Percentiles rank a stretch among this genome's conserved stretches.
Evolutionary conservation across 2,888 invertebrate genomes (phyloP).

Genomic region (Ferdinandea cuprea): DNA sequence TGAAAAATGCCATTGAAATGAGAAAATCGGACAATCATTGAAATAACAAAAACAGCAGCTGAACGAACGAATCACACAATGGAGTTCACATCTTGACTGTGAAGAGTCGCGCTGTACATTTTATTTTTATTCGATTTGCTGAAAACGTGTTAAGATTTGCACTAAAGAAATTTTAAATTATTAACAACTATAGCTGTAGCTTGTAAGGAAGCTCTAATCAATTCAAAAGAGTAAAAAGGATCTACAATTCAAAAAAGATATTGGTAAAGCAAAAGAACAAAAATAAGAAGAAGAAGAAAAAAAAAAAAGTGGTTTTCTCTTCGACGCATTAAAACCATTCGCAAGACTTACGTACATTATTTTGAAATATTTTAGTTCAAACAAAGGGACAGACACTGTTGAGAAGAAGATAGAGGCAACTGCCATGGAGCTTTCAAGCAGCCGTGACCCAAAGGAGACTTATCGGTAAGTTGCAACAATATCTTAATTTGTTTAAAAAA

Average conservation of each 20-base stretch:
- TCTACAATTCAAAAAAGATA: neutral
- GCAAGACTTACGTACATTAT: conserved; percentile 5
- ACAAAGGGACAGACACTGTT: conserved; percentile 18
- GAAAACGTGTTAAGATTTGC: conserved; percentile 40
- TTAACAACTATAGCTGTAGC: too few relatives aligned
- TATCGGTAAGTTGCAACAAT: conserved; percentile 56
- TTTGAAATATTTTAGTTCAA: conserved; percentile 41
- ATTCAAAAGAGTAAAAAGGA: too few relatives aligned
- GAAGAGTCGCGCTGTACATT: conserved; percentile 17
- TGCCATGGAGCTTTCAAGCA: conserved; percentile 65
- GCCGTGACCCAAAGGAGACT: conserved; percentile 68
- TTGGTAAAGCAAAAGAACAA: conserved; percentile 1
- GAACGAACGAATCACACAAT: conserved; percentile 59
- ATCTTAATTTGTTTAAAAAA: conserved; percentile 2
- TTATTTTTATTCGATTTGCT: conserved; percentile 2
- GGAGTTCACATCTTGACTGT: conserved; percentile 67
- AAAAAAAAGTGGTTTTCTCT: conserved; percentile 15
- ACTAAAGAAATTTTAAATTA: too few relatives aligned
- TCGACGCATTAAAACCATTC: neutral
- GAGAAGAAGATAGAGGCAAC: conserved; percentile 3
- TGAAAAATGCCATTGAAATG: conserved; percentile 43
- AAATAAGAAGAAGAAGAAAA: conserved; percentile 20
- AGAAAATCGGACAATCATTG: conserved; percentile 34
- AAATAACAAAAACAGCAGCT: conserved; percentile 61
- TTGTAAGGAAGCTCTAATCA: too few relatives aligned